Evolutionary conservation across 2,113 vertebrate species (phyloP).

Genomic region (Myrmecophaga tridactyla): DNA sequence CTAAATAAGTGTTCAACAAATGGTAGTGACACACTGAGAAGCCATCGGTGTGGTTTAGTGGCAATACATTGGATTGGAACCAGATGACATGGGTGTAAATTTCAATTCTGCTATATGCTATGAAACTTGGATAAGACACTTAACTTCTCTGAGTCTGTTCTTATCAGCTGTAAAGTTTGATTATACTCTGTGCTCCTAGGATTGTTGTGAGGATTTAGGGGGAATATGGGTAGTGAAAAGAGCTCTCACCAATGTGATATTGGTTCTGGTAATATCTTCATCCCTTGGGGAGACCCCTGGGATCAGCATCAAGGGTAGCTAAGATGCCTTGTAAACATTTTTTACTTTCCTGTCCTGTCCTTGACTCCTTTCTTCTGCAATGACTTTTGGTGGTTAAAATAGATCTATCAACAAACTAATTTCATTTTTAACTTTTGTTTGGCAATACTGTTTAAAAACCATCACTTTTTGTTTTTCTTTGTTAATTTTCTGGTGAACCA

Average conservation of each 20-base stretch:
- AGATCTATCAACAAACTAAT: not conserved
- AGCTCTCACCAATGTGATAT: not conserved
- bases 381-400: conserved; percentile 2
- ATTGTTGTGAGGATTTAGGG: not conserved
- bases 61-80: not conserved
- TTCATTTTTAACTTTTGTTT: not conserved
- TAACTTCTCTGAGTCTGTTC: not conserved
- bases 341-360: not conserved
- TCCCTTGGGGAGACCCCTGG: not conserved
- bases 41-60: not conserved
- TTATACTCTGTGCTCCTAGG: not conserved
- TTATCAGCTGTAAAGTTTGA: not conserved
- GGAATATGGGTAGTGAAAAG: not conserved
- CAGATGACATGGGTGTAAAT: not conserved
- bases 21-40: not conserved
- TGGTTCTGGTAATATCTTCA: not conserved
- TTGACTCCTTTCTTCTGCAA: not conserved
- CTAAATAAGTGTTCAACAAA: not conserved
- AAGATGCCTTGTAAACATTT: not conserved
- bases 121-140: not conserved
- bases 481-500: conserved; percentile 12
- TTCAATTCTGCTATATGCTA: not conserved
- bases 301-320: not conserved
- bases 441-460: not conserved
- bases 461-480: conserved; percentile 24